Conservation (phyloP, 2,797 vertebrate species). For the Enteromius anoplus region DNA sequence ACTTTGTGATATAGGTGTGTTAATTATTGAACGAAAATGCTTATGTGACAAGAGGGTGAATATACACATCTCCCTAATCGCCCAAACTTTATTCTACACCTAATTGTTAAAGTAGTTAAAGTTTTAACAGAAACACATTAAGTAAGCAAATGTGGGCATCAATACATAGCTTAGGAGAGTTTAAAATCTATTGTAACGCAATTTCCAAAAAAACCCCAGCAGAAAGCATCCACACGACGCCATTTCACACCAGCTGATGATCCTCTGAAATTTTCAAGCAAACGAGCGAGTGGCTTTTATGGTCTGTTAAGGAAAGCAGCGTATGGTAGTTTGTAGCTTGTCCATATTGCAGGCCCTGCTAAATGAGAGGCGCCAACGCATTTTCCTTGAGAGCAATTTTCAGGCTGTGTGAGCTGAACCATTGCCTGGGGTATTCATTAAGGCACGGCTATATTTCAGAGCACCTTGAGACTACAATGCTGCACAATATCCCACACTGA, state of each 20-base stretch:
- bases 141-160: conserved; percentile 44
- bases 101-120: conserved; percentile 51
- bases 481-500: conserved; percentile 3
- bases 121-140: conserved; percentile 52
- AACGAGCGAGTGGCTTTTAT: conserved; percentile 23
- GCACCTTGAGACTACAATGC: conserved; percentile 32
- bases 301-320: conserved; percentile 30
- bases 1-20: conserved; percentile 13
- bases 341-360: conserved; percentile 32
- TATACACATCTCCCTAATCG: conserved; percentile 43
- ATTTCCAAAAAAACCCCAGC: background rate
- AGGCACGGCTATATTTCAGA: conserved; percentile 61
- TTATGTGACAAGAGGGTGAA: background rate
- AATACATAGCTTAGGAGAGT: conserved; percentile 7
- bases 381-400: conserved; percentile 56
- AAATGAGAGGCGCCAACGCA: conserved; percentile 47
- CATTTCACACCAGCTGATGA: conserved; percentile 20
- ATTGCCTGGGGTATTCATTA: conserved; percentile 62
- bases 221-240: background rate
- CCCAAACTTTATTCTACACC: conserved; percentile 39
- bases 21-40: conserved; percentile 46
- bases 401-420: conserved; percentile 59
- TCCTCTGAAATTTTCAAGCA: background rate
- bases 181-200: background rate
- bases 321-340: conserved; percentile 16